Percentiles rank a stretch among this genome's conserved stretches.
Conservation (phyloP, 2,113 vertebrate species). For the Gallinago jamesoni region DNA sequence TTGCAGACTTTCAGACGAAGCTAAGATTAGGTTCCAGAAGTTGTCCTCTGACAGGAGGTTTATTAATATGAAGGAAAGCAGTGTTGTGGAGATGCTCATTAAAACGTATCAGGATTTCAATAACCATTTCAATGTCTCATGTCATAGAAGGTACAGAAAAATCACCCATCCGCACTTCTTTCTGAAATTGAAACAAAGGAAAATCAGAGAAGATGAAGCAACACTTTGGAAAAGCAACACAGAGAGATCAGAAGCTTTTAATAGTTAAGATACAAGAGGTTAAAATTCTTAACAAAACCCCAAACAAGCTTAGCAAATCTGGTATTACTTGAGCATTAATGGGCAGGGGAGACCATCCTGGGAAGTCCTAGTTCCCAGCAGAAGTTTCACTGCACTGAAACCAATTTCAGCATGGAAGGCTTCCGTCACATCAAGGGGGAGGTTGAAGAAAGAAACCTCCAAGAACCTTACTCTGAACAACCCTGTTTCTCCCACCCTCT, state of each 20-base stretch:
- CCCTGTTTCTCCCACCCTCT: background rate
- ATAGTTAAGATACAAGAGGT: background rate
- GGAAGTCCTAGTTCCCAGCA: background rate
- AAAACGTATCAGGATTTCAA: slow-evolving; percentile 15
- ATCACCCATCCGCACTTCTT: background rate
- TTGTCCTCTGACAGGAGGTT: background rate
- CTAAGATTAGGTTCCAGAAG: background rate
- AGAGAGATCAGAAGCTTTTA: background rate
- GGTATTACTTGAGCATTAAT: background rate
- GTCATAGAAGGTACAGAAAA: background rate
- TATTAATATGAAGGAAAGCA: background rate
- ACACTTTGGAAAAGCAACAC: background rate
- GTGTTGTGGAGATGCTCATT: background rate
- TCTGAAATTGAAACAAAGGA: background rate
- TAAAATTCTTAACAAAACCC: background rate
- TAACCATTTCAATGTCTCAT: background rate
- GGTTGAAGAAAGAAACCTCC: background rate
- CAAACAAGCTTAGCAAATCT: background rate
- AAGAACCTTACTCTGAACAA: background rate
- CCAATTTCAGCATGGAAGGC: fast-evolving
- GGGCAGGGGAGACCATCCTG: background rate
- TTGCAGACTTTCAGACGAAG: slow-evolving; percentile 6
- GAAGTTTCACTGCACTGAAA: background rate
- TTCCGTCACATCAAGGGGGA: fast-evolving
- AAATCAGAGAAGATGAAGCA: background rate